These are phyloP conservation scores for Chorisops tibialis DNA, from an alignment of 2,888 invertebrate genomes.

Conservation along the genomic window DNA sequence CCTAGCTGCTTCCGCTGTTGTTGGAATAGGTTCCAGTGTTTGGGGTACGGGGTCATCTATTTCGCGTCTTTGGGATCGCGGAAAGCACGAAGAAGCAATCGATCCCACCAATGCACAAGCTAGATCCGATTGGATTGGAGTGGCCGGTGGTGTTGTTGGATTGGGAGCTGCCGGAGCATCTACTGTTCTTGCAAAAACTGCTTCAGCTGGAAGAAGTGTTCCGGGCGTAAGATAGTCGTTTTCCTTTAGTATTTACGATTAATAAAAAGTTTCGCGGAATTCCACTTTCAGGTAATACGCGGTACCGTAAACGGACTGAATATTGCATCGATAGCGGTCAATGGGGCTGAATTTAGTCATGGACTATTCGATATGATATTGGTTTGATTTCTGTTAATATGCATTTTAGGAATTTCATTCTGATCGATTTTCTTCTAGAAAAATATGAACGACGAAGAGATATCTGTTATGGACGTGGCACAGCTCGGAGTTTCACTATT, in stretches of 20 bases:
- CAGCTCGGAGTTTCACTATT: conserved; percentile 46
- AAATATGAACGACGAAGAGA: conserved; percentile 41
- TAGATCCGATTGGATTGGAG: conserved; percentile 42
- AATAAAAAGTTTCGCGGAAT: too few relatives aligned
- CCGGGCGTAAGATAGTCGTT: conserved; percentile 40
- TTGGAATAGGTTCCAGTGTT: conserved; percentile 39
- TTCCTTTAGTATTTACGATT: too few relatives aligned
- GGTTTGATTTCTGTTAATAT: conserved; percentile 36
- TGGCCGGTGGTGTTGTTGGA: conserved; percentile 41
- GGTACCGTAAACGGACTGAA: conserved; percentile 45
- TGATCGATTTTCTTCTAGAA: conserved; percentile 37
- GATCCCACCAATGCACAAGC: conserved; percentile 41
- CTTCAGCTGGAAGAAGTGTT: conserved; percentile 41
- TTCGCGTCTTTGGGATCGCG: conserved; percentile 40
- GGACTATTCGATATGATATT: conserved; percentile 43
- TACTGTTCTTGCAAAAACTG: conserved; percentile 37
- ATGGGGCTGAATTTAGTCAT: conserved; percentile 43
- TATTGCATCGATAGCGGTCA: conserved; percentile 44
- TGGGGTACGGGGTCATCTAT: conserved; percentile 35
- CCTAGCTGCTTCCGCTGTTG: conserved; percentile 31
- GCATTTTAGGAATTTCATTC: too few relatives aligned
- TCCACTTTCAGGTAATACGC: conserved; percentile 34
- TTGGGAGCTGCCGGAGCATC: conserved; percentile 41
- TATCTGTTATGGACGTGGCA: conserved; percentile 40
- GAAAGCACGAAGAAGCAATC: conserved; percentile 46